A percentile compares a stretch with the other conserved stretches of the same genome.
phyloP scores from a whole-genome alignment of 2,113 vertebrate species.

The Hyaena hyaena region DNA sequence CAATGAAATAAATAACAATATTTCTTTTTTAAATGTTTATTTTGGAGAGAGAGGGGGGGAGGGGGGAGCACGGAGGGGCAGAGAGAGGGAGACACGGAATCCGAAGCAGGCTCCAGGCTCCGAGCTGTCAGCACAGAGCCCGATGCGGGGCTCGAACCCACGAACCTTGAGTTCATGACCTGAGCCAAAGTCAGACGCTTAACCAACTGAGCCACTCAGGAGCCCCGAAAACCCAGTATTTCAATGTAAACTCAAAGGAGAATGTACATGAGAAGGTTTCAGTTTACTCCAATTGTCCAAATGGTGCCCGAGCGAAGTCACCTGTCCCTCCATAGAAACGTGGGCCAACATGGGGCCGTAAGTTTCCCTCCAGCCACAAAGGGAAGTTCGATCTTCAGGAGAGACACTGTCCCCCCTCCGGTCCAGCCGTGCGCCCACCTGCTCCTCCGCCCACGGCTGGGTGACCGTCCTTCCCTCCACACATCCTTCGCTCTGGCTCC shows the following conservation, averaged over 20 bases:
- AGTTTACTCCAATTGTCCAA: not conserved
- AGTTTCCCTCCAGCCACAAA: not conserved
- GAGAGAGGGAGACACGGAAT: too few species aligned
- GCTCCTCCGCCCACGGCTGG: fast-evolving
- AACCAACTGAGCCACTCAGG: too few species aligned
- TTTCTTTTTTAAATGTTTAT: too few species aligned
- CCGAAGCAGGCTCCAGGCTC: too few species aligned
- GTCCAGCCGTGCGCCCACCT: fast-evolving
- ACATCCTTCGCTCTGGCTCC: not conserved
- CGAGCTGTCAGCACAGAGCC: too few species aligned
- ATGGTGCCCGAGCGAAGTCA: not conserved
- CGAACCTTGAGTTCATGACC: too few species aligned
- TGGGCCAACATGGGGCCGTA: not conserved
- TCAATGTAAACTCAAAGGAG: not conserved
- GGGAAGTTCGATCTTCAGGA: fast-evolving
- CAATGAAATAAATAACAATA: not conserved
- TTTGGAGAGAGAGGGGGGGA: too few species aligned
- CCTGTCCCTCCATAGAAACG: not conserved
- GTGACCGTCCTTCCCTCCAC: not conserved
- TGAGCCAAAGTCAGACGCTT: too few species aligned
- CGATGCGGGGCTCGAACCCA: too few species aligned
- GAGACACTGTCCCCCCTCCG: not conserved
- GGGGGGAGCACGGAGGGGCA: too few species aligned
- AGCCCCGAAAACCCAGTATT: too few species aligned
- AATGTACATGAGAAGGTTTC: not conserved